phyloP scores from a whole-genome alignment of 64 coral and sea anemone genomes.

The Trachythela sp. region DNA sequence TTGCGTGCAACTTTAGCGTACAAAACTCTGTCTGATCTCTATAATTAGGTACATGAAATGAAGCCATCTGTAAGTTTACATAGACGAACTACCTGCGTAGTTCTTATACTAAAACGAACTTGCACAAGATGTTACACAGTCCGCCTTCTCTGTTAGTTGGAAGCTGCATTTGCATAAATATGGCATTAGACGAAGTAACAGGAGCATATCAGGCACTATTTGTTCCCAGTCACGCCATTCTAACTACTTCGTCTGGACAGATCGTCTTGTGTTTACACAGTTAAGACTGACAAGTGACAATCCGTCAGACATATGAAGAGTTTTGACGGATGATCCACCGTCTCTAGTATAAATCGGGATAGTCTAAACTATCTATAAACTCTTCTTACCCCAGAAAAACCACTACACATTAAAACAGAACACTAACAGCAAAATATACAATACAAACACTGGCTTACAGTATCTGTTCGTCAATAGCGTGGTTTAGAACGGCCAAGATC shows the following conservation, averaged over 20 bases:
- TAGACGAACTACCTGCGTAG: neutral
- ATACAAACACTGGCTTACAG: constrained; percentile 55
- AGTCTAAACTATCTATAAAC: neutral
- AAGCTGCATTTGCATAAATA: no score
- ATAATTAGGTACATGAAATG: neutral
- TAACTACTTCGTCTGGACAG: no score
- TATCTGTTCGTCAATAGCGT: constrained; percentile 63
- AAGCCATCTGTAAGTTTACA: neutral
- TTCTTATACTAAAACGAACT: no score
- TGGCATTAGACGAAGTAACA: no score
- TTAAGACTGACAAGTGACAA: neutral
- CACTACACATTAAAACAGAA: neutral
- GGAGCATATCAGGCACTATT: no score
- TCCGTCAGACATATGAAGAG: neutral
- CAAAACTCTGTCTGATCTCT: constrained; percentile 76
- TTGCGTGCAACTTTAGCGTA: constrained; percentile 69
- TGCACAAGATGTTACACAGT: neutral
- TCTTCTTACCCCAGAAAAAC: neutral
- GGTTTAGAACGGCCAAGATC: constrained; percentile 72
- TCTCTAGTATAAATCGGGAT: neutral
- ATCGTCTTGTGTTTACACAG: no score
- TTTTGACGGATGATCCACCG: no score
- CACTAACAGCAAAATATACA: neutral
- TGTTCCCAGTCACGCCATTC: no score
- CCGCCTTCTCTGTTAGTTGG: no score